Conservation (phyloP, 2,113 vertebrate genomes). For the Heterotis niloticus region DNA sequence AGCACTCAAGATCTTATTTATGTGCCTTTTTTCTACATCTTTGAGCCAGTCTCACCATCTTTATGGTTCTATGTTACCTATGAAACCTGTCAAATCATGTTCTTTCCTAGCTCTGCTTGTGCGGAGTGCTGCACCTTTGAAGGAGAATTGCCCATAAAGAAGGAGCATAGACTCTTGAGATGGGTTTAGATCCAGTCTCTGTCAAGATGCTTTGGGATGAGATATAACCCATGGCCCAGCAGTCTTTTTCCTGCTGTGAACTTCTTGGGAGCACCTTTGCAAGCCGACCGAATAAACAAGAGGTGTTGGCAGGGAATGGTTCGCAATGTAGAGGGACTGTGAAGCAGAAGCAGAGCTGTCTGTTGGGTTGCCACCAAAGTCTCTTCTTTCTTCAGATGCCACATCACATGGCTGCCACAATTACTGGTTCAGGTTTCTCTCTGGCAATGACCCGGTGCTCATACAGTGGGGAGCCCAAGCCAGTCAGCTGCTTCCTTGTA, state of each 20-base stretch:
- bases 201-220: not conserved
- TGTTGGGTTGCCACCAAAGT: too few relatives aligned
- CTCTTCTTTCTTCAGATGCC: too few relatives aligned
- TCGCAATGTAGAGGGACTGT: too few relatives aligned
- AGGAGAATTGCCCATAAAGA: not conserved
- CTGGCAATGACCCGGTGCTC: too few relatives aligned
- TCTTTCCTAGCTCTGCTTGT: not conserved
- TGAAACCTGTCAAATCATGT: not conserved
- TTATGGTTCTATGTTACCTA: constrained; percentile 1
- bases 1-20: constrained; percentile 11
- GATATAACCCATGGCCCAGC: not conserved
- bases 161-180: not conserved
- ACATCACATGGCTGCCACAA: too few relatives aligned
- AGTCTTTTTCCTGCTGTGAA: not conserved
- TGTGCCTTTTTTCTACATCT: not conserved
- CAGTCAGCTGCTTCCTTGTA: not conserved
- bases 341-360: too few relatives aligned
- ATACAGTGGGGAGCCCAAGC: too few relatives aligned
- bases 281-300: too few relatives aligned
- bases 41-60: not conserved
- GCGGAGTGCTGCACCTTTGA: not conserved
- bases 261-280: too few relatives aligned
- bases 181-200: not conserved
- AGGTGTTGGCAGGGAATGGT: too few relatives aligned
- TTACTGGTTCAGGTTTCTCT: not conserved